A percentile compares a stretch with the other conserved stretches of the same genome.
These are phyloP conservation scores for Drosophila suboccidentalis DNA, from an alignment of 2,888 invertebrate genomes.

Conservation along the genomic window DNA sequence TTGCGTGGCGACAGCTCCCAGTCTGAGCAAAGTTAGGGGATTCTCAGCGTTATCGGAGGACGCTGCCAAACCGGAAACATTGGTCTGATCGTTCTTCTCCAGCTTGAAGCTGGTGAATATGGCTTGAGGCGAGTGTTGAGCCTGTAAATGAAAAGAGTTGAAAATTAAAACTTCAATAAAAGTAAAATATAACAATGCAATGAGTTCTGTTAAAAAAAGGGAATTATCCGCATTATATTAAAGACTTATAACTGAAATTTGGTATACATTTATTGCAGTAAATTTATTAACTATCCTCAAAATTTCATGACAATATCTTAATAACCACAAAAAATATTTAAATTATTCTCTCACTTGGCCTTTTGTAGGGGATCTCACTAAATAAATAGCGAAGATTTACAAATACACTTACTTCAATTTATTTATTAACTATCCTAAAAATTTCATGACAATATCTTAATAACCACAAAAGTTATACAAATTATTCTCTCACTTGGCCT, in stretches of 20 bases:
- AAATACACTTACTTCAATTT: not conserved
- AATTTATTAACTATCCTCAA: not conserved
- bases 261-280: not conserved
- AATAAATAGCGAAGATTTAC: not conserved
- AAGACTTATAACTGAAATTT: not conserved
- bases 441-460: not conserved
- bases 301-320: not conserved
- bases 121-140: slow-evolving; percentile 92
- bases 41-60: slow-evolving; percentile 21
- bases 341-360: not conserved
- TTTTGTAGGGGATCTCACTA: slow-evolving; percentile 1
- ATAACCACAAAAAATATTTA: not conserved
- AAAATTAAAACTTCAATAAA: not conserved
- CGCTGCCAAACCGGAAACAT: slow-evolving; percentile 4
- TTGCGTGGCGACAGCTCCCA: not conserved
- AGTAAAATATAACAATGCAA: not conserved
- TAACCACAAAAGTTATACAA: not conserved
- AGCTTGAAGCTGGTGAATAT: slow-evolving; percentile 97
- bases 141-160: slow-evolving; percentile 79
- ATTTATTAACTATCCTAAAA: not conserved
- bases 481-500: slow-evolving; percentile 2
- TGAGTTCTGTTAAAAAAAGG: no score
- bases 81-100: slow-evolving; percentile 87
- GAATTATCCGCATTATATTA: not conserved
- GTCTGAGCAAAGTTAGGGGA: slow-evolving; percentile 9